phyloP scores from a whole-genome alignment of 2,113 vertebrate genomes.

The Paracyprichromis sp. region DNA sequence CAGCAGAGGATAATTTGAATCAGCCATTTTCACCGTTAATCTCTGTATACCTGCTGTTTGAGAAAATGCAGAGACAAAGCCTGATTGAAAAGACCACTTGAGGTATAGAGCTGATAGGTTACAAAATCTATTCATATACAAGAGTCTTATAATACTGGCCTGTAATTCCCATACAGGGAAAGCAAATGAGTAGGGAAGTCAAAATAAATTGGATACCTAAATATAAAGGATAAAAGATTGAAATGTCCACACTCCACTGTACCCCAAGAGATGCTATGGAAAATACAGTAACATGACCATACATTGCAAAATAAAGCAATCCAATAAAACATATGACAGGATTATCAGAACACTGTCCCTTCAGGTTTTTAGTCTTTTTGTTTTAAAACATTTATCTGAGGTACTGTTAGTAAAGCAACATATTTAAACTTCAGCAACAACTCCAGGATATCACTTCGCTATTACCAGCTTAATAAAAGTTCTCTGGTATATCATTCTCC shows the following conservation, averaged over 20 bases:
- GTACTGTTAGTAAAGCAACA: background rate
- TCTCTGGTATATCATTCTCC: background rate
- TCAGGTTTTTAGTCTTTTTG: background rate
- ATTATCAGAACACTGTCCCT: background rate
- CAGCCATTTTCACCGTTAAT: conserved; percentile 7
- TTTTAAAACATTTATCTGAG: background rate
- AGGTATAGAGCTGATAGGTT: background rate
- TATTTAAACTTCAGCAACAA: background rate
- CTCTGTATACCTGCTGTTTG: background rate
- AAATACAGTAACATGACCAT: background rate
- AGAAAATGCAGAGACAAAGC: conserved; percentile 14
- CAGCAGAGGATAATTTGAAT: background rate
- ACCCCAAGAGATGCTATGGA: background rate
- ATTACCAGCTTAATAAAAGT: background rate
- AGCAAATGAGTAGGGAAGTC: background rate
- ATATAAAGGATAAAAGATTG: background rate
- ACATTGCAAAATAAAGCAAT: background rate
- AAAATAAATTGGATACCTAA: background rate
- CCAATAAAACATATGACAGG: background rate
- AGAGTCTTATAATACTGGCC: background rate
- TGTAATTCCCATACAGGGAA: background rate
- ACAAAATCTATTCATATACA: background rate
- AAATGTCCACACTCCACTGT: background rate
- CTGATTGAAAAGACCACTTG: conserved; percentile 32
- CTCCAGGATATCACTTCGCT: background rate